A percentile compares a stretch with the other conserved stretches of the same genome.
phyloP scores from a whole-genome alignment of 2,113 vertebrate species.

The Dicaeum eximium region DNA sequence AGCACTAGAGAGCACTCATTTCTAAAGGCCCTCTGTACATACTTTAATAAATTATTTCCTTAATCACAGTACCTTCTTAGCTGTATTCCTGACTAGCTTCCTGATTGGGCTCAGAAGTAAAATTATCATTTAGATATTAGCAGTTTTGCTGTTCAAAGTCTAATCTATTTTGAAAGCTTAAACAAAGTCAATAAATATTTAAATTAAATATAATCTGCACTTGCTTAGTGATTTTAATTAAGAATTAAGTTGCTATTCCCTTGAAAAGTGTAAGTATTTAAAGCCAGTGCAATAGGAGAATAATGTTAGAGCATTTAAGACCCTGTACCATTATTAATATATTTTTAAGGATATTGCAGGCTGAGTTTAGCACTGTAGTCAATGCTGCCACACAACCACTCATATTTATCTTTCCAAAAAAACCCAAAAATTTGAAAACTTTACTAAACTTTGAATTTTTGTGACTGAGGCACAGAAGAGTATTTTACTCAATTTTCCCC shows the following conservation, averaged over 20 bases:
- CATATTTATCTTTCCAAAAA: background rate
- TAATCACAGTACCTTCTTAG: background rate
- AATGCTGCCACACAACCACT: background rate
- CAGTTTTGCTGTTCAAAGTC: background rate
- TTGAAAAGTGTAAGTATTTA: background rate
- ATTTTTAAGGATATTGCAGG: background rate
- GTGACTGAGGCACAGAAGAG: background rate
- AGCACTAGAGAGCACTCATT: background rate
- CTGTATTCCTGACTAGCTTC: background rate
- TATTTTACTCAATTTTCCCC: background rate
- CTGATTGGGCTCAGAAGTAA: constrained; percentile 11
- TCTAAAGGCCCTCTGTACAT: background rate
- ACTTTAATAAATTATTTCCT: background rate
- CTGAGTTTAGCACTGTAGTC: background rate
- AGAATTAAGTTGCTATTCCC: background rate
- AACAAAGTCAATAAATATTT: constrained; percentile 40
- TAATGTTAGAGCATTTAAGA: background rate
- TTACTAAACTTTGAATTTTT: background rate
- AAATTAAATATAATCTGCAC: constrained; percentile 26
- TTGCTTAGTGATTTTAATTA: constrained; percentile 40
- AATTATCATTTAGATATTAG: background rate
- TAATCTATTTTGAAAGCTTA: constrained; percentile 23
- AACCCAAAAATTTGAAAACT: background rate
- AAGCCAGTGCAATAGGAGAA: background rate
- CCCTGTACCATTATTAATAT: background rate